These are phyloP conservation scores for Prosopocoilus inquinatus DNA, from an alignment of 2,888 invertebrate genomes.

Conservation along the genomic window DNA sequence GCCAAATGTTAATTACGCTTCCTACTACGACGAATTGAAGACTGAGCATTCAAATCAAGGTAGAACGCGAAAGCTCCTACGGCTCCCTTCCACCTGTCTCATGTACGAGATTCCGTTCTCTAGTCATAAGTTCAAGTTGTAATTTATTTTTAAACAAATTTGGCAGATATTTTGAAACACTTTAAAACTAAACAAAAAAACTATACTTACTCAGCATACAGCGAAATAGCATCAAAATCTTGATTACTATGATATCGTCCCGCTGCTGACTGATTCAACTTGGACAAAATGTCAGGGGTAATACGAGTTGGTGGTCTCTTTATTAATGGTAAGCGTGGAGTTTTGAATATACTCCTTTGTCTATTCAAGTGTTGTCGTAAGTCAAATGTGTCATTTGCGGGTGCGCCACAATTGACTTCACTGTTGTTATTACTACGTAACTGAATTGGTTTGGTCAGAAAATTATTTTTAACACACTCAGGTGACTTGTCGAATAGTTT, in stretches of 20 bases:
- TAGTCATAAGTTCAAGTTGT: too few species aligned
- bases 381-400: neutral
- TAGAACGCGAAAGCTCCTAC: too few species aligned
- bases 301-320: neutral
- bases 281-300: neutral
- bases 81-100: too few species aligned
- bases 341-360: neutral
- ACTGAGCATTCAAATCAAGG: too few species aligned
- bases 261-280: neutral
- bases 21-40: too few species aligned
- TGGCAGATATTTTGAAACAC: too few species aligned
- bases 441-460: too few species aligned
- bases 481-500: neutral
- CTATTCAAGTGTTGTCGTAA: neutral
- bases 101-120: too few species aligned
- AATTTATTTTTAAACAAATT: too few species aligned
- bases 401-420: neutral
- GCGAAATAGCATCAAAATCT: neutral
- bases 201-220: constrained; percentile 1
- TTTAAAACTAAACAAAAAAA: neutral
- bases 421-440: too few species aligned
- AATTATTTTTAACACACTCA: neutral
- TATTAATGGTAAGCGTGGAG: neutral
- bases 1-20: too few species aligned
- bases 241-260: neutral